Evolutionary conservation across 2,888 invertebrate species (phyloP), one percentile per base, ranked within the genome.

Genomic region (Sinelater perroti): DNA sequence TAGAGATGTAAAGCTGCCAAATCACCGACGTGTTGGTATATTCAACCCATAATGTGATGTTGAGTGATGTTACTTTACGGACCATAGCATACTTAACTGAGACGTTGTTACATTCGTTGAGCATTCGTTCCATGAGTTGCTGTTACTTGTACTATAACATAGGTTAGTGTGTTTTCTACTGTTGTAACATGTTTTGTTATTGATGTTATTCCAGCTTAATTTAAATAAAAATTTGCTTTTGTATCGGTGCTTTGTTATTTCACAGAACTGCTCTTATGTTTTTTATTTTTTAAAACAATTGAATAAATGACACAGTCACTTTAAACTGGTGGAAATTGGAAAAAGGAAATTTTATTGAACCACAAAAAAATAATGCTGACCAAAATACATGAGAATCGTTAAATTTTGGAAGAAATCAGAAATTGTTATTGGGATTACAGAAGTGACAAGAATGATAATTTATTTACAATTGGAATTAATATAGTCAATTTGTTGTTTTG

Each of bases 131-230:
- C 44, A 44, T 44, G 16, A 28, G 26, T 38, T 28, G 28, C 24
- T 26, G 28, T 38, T 50, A 47, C 21, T 35, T 33, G 33, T 47
- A 33, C 30, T 47, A 26, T 13, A 44, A 44, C 6, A 28, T 44
- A 44, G 44, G 16, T 13, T 44, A 44, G 13, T 16, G 35, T 49
- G 35, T 49, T 49, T 49, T 49, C 33, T 36, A 49, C 36, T 36
- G 49, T 49, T 49, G 33, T 36, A 36, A 36, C 36, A n/a, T 45
- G 13, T 46, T 46, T 45, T 54, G 54, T 54, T 54, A 38, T 45
- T 35, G 46, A 54, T 54, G 45, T 54, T 54, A 54, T 50, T 50
- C 38, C 36, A 54, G 46, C 46, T 47, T 55, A 55, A 38, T 55
- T 47, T 47, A 40, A 47, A 49, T 40, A 47, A 49, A 55, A 42